Conservation (phyloP, 1,140 invertebrate species). For the Neodiprion fabricii region DNA sequence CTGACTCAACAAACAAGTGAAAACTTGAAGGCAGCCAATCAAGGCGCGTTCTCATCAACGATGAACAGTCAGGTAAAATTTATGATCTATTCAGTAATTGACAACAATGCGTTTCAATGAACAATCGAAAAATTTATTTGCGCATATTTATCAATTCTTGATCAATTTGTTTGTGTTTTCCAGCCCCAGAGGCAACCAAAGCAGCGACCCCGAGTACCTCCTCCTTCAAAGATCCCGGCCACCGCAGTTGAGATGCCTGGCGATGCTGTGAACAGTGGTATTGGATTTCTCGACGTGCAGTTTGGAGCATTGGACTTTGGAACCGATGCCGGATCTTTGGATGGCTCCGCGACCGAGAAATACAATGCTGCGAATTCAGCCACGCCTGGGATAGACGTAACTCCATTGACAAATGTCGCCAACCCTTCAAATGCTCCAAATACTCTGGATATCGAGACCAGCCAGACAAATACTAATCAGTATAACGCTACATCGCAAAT, state of each 20-base stretch:
- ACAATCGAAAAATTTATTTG: conserved; percentile 15
- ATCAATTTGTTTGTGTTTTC: conserved; percentile 28
- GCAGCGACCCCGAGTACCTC: conserved; percentile 83
- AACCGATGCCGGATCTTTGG: conserved; percentile 67
- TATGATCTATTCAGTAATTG: conserved; percentile 17
- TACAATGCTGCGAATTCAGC: conserved; percentile 43
- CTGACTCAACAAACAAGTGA: conserved; percentile 74
- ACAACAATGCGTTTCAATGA: neutral
- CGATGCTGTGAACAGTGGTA: conserved; percentile 74
- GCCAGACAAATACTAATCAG: conserved; percentile 45
- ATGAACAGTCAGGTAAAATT: conserved; percentile 50
- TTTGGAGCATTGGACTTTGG: conserved; percentile 92
- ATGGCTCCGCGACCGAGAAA: conserved; percentile 62
- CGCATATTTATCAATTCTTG: neutral
- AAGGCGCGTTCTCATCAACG: conserved; percentile 51
- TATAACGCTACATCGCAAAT: conserved; percentile 52
- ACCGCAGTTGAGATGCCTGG: conserved; percentile 96
- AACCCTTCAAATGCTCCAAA: conserved; percentile 48
- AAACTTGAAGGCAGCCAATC: conserved; percentile 66
- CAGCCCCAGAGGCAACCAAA: conserved; percentile 69
- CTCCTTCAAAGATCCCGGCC: conserved; percentile 92
- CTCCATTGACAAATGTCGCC: conserved; percentile 43
- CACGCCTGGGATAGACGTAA: conserved; percentile 49
- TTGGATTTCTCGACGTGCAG: conserved; percentile 88
- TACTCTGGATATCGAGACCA: conserved; percentile 52